These are phyloP conservation scores for Perognathus longimembris DNA, from an alignment of 2,113 vertebrate genomes.

Conservation along the genomic window DNA sequence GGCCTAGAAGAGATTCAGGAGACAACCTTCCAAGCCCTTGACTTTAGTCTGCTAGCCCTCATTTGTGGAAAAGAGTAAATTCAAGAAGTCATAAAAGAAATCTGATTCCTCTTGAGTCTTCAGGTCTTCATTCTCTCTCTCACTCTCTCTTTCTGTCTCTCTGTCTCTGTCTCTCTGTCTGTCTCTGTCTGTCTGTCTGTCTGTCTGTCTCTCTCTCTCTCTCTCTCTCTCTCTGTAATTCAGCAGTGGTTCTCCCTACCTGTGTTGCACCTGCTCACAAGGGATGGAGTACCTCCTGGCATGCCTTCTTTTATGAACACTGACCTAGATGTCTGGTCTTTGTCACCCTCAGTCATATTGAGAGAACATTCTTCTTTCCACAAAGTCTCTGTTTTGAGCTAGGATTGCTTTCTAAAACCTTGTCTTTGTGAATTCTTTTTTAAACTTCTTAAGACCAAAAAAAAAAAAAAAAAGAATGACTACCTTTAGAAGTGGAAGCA, in stretches of 20 bases:
- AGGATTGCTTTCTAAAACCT: neutral
- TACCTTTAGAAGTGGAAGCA: conserved; percentile 23
- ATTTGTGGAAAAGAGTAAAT: neutral
- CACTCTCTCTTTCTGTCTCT: neutral
- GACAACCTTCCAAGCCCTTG: neutral
- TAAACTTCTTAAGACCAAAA: neutral
- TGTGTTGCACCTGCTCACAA: accelerated
- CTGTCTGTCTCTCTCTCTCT: no score
- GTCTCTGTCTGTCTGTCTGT: no score
- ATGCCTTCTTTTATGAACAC: neutral
- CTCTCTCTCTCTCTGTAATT: neutral
- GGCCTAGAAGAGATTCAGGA: neutral
- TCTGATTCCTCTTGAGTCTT: neutral
- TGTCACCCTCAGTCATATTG: neutral
- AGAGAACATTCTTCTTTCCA: neutral
- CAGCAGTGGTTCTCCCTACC: accelerated
- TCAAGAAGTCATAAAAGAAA: neutral
- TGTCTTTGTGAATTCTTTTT: neutral
- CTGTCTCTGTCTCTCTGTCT: neutral
- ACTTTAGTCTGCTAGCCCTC: neutral
- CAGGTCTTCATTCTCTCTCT: neutral
- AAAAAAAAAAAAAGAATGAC: neutral
- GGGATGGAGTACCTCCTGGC: neutral
- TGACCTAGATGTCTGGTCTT: neutral
- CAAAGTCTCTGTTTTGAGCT: neutral